These are phyloP conservation scores for Mycetomoellerius zeteki DNA, from an alignment of 1,140 invertebrate genomes.

Conservation along the genomic window DNA sequence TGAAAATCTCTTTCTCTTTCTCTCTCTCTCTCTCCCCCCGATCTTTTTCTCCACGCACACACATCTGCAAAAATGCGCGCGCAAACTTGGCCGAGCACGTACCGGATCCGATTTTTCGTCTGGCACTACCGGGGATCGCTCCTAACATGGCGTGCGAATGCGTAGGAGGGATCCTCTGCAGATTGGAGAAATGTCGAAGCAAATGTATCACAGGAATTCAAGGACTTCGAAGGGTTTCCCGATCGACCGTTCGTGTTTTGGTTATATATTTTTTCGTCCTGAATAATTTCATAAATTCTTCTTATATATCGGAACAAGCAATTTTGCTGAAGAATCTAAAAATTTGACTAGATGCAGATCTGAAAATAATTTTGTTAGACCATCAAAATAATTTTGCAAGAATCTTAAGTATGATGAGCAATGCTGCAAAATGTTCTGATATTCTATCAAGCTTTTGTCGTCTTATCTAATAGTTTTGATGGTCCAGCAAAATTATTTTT, in stretches of 20 bases:
- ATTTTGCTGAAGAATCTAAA: too few species aligned
- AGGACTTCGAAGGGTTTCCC: constrained; percentile 11
- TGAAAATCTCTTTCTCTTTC: constrained; percentile 19
- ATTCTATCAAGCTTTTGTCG: too few species aligned
- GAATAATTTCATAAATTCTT: neutral
- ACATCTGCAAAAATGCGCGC: constrained; percentile 65
- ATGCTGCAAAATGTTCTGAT: too few species aligned
- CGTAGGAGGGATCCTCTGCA: constrained; percentile 23
- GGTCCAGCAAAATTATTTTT: too few species aligned
- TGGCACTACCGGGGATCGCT: constrained; percentile 14
- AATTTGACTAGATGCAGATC: too few species aligned
- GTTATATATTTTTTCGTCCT: constrained; percentile 17
- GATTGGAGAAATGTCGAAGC: constrained; percentile 54
- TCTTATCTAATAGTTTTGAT: too few species aligned
- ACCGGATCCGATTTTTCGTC: constrained; percentile 60
- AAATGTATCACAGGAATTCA: constrained; percentile 63
- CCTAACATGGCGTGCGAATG: constrained; percentile 47
- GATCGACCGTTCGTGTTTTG: constrained; percentile 1
- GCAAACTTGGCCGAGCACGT: constrained; percentile 69
- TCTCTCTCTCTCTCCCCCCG: neutral
- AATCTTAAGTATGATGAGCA: too few species aligned
- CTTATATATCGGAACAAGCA: neutral
- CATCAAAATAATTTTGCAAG: too few species aligned
- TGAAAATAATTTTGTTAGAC: too few species aligned
- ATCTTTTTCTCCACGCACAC: constrained; percentile 11